Base-by-base conservation (phyloP, 2,113 vertebrate species). In the Artemisiospiza belli region DNA sequence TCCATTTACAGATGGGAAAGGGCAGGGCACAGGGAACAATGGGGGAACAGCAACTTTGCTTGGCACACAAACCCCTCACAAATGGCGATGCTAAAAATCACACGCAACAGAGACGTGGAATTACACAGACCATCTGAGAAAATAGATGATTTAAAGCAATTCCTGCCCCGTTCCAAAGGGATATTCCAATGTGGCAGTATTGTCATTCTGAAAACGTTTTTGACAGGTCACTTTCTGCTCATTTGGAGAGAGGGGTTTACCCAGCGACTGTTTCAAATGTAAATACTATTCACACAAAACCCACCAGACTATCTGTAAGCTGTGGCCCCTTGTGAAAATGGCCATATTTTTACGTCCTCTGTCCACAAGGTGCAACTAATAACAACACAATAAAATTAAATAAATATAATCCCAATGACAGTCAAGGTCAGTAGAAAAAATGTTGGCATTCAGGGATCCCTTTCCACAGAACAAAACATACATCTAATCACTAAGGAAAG, bases 361-460 rank as follows among this genome's bases (percentile, higher is more conserved):
- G 96, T 91, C 94, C 96, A 97, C 97, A 98, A 98, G 97, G 96
- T 98, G 96, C 98, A 97, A 95, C 96, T 95, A 90, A 94, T 87
- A 97, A 97, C 96, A 96, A 93, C 73, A 97, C 57, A 97, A 98
- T 98, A 98, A 97, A 97, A 97, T 98, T 97, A 98, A 98, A 98
- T 98, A 98, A 98, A 98, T 98, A 98, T 57, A 94, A 96, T 82
- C 92, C 94, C 75, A 97, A 95, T 95, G 97, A 96, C 92, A 95
- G 74, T 95, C 94, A 96, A 94, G 83, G 93, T 96, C 95, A 97
- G 95, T 83, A 98, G 96, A 98, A 97, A 97, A 97, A 98, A 89
- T 1, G 95, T 82, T 39, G 76, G 96, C 96, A 95, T 95, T 97
- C 91, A 92, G 90, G 67, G 84, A 96, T 95, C 75, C 95, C 87